Conservation (phyloP, 2,113 vertebrate genomes). For the Mastomys natalensis region DNA sequence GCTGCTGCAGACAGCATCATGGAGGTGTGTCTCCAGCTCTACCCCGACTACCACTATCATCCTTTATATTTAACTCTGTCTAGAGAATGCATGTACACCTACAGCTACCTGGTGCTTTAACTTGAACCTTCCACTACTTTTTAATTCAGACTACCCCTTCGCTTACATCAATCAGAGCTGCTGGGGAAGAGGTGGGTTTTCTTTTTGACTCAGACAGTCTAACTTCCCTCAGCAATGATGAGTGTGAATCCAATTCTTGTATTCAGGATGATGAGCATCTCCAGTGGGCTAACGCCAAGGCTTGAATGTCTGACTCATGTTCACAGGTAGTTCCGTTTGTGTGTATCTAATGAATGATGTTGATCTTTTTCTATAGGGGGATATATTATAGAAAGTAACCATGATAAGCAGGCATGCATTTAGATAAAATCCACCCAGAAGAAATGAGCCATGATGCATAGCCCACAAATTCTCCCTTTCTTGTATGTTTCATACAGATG, state of each 20-base stretch:
- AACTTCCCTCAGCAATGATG: not conserved
- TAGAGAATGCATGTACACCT: not conserved
- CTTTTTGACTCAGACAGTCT: not conserved
- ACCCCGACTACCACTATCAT: not conserved
- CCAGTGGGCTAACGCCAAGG: not conserved
- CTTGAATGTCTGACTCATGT: not conserved
- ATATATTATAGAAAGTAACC: not conserved
- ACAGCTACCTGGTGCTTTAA: no score
- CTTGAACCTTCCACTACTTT: not conserved
- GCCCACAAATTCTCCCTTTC: not conserved
- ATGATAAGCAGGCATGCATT: not conserved
- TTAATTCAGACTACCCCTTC: not conserved
- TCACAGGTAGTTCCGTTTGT: not conserved
- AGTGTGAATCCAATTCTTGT: not conserved
- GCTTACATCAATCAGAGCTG: not conserved
- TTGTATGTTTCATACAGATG: not conserved
- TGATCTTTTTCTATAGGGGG: not conserved
- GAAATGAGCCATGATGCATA: not conserved
- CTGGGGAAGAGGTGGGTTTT: not conserved
- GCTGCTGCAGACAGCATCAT: not conserved
- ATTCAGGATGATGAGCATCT: not conserved
- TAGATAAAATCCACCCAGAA: not conserved
- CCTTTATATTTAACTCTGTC: not conserved
- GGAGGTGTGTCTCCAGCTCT: not conserved
- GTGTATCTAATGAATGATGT: fast-evolving